Base-by-base conservation (phyloP, 2,888 invertebrate species). In the Caenorhabditis panamensis region DNA sequence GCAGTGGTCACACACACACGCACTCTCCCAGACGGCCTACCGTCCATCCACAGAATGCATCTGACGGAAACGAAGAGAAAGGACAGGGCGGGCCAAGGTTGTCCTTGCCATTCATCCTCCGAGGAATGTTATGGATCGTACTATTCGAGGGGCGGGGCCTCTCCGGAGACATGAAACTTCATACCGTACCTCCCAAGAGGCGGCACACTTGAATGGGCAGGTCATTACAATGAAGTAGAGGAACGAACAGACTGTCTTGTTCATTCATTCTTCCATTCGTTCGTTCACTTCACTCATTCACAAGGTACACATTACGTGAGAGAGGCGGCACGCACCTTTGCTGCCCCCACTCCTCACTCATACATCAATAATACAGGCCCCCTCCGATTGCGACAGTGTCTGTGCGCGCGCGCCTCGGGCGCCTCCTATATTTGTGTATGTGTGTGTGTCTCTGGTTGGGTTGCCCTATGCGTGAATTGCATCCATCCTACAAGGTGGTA, bases 271-370 rank as follows among this genome's bases (percentile, higher is more conserved):
- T 6, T 31, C 9, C 31, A 31, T 31, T 31, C 31, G 31, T 31
- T 31, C 16, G 26, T 54, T 54, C 54, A 54, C 6, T 20, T 24
- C 24, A 62, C 31, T 31, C 47, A 47, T 63, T 63, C 63, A 63
- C 37, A 37, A 71, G 71, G 71, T 71, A 71, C 71, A 71, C 71
- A 71, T 63, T 71, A 71, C 61, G 61, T 44, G 49, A n/a, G 37
- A 44, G 56, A 36, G 41, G 41, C 54, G 54, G 54, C 54, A 54
- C 44, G 61, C 61, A 61, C 36, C 58, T 37, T 59, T 22, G 36
- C 20, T 16, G 49, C 20, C 20, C 20, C 24, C 18, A 8, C 51
- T 18, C 4, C 58, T 59, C 61, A 61, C 26, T 37, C 61, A 41
- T 26, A 61, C 26, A 54, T 54, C 54, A 54, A 62, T 61, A 37